phyloP scores from a whole-genome alignment of 2,113 vertebrate species.

The Cinclus cinclus region DNA sequence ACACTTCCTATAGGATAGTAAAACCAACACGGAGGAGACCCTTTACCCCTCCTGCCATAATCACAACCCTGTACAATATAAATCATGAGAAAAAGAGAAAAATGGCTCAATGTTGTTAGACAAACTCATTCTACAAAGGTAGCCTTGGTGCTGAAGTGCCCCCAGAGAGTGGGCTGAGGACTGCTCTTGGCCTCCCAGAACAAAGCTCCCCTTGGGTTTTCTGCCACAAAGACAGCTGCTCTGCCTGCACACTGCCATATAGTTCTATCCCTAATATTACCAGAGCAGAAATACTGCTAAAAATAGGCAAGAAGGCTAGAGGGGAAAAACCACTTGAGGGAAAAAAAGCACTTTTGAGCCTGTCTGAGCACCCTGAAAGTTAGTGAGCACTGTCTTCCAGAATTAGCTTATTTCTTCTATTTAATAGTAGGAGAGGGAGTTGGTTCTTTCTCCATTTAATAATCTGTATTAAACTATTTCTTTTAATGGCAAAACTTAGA shows the following conservation, averaged over 20 bases:
- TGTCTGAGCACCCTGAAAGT: neutral
- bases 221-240: neutral
- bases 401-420: neutral
- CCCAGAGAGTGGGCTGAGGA: neutral
- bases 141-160: neutral
- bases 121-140: neutral
- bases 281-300: neutral
- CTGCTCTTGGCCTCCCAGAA: neutral
- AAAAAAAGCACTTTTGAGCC: neutral
- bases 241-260: accelerated
- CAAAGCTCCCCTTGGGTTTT: neutral
- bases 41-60: neutral
- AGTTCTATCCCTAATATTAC: neutral
- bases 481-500: neutral
- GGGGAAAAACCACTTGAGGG: neutral
- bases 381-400: neutral
- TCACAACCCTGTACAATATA: neutral
- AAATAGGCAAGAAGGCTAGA: neutral
- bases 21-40: neutral
- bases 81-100: neutral
- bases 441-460: neutral
- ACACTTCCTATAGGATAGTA: neutral
- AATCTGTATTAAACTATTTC: neutral
- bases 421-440: neutral
- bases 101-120: neutral